These are phyloP conservation scores for Cantharis rufa DNA, from an alignment of 2,888 invertebrate species.

Conservation along the genomic window DNA sequence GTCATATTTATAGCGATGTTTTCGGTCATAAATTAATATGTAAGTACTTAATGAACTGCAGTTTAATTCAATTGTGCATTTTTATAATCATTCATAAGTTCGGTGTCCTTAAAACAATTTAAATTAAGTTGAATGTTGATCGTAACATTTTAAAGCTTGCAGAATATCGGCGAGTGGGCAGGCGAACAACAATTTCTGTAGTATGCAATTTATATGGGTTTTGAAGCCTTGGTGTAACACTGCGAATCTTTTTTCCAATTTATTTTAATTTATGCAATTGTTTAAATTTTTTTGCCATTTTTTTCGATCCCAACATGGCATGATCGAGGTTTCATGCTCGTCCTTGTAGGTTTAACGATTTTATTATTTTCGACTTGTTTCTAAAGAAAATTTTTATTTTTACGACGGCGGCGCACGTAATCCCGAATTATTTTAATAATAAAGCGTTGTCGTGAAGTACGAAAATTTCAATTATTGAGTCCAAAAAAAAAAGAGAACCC, in stretches of 20 bases:
- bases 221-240: constrained; percentile 5
- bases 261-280: neutral
- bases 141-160: neutral
- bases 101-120: constrained; percentile 19
- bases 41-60: neutral
- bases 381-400: neutral
- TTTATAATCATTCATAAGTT: constrained; percentile 3
- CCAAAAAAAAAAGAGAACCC: neutral
- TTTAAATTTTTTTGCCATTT: neutral
- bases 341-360: neutral
- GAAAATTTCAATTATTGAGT: neutral
- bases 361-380: neutral
- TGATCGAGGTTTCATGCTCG: constrained; percentile 12
- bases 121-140: constrained; percentile 13
- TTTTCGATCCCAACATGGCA: constrained; percentile 3
- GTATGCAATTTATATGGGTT: constrained; percentile 25
- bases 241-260: neutral
- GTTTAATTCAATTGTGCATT: neutral
- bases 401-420: neutral
- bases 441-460: neutral
- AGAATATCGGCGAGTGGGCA: constrained; percentile 31
- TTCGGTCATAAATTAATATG: neutral
- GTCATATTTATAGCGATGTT: neutral
- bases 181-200: constrained; percentile 30
- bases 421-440: neutral